A percentile compares a stretch with the other conserved stretches of the same genome.
Conservation (phyloP, 2,888 invertebrate species). For the Caenorhabditis sp. region DNA sequence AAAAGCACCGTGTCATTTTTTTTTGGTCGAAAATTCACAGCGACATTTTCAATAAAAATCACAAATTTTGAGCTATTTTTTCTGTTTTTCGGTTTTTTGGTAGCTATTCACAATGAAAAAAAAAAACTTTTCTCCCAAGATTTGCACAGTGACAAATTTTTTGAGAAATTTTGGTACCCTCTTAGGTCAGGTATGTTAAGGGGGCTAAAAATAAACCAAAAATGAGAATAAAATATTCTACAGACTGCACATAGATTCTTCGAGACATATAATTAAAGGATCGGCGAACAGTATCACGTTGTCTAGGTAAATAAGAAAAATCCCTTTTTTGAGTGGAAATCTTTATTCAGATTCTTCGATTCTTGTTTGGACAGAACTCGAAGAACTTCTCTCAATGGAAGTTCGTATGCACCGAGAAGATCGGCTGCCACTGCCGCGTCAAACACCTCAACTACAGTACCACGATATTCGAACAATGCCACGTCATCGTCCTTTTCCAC, state of each 20-base stretch:
- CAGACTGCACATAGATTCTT: constrained; percentile 58
- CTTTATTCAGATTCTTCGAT: constrained; percentile 46
- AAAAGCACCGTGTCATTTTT: too few relatives aligned
- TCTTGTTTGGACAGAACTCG: constrained; percentile 51
- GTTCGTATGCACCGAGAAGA: not conserved
- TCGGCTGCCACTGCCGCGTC: not conserved
- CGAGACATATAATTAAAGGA: constrained; percentile 77
- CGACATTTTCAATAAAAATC: too few relatives aligned
- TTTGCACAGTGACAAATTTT: too few relatives aligned
- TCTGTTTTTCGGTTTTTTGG: too few relatives aligned
- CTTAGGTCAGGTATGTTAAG: too few relatives aligned
- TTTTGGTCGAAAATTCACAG: too few relatives aligned
- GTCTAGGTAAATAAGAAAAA: constrained; percentile 75
- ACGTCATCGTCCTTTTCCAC: constrained; percentile 11
- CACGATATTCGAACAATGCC: not conserved
- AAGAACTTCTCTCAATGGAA: constrained; percentile 16
- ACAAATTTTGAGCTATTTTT: too few relatives aligned
- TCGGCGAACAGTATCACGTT: constrained; percentile 92
- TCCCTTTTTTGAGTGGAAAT: constrained; percentile 3
- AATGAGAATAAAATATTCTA: constrained; percentile 3
- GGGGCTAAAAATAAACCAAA: too few relatives aligned
- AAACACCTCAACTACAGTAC: constrained; percentile 1
- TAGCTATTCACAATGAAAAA: too few relatives aligned
- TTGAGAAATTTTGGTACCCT: too few relatives aligned
- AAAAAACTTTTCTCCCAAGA: too few relatives aligned